Percentiles rank a stretch among this genome's conserved stretches.
Conservation (phyloP, 2,797 vertebrate genomes). For the Gephyroberyx darwinii region DNA sequence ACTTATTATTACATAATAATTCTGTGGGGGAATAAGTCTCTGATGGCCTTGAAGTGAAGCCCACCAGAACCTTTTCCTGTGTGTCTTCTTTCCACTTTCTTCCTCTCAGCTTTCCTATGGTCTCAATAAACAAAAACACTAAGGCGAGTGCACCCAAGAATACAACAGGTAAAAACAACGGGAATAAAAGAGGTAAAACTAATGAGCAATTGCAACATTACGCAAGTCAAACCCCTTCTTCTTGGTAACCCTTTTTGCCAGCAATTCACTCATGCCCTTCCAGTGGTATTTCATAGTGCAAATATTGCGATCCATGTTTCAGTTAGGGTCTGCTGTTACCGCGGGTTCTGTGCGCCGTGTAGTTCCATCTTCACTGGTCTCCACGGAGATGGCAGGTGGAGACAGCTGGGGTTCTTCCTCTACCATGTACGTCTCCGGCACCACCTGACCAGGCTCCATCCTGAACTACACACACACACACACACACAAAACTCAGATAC, state of each 20-base stretch:
- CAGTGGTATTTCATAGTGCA: too few relatives aligned
- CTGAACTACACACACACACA: constrained; percentile 76
- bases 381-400: constrained; percentile 87
- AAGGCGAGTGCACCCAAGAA: too few relatives aligned
- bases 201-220: neutral
- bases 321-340: constrained; percentile 70
- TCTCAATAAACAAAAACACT: too few relatives aligned
- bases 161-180: too few relatives aligned
- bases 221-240: neutral
- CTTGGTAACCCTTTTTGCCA: neutral
- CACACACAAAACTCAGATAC: neutral
- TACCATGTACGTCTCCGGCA: constrained; percentile 88
- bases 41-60: too few relatives aligned
- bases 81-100: too few relatives aligned
- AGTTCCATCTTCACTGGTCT: constrained; percentile 90
- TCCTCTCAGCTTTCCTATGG: too few relatives aligned
- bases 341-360: constrained; percentile 92
- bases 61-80: too few relatives aligned
- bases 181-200: too few relatives aligned
- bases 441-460: constrained; percentile 92
- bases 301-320: neutral
- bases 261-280: too few relatives aligned
- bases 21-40: too few relatives aligned
- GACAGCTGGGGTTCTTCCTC: constrained; percentile 89
- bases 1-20: neutral